These are phyloP conservation scores for Nothura maculosa DNA, from an alignment of 2,797 vertebrate genomes.

Conservation along the genomic window DNA sequence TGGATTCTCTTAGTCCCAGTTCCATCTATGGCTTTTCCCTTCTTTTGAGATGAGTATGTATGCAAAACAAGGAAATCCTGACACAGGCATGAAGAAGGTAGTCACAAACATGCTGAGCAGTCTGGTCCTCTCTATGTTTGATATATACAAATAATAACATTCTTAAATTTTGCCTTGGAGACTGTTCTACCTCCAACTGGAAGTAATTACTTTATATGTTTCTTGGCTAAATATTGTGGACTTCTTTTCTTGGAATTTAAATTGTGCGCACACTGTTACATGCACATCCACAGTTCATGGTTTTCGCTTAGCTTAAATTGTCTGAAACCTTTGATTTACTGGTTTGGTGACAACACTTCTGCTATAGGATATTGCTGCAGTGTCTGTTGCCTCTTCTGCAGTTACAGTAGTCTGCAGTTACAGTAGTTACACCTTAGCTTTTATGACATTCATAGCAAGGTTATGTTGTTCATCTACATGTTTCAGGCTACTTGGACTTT, in stretches of 20 bases:
- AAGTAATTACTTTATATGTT: not conserved
- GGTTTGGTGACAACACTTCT: not conserved
- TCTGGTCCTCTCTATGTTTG: not conserved
- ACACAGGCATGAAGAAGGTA: not conserved
- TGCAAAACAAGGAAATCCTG: not conserved
- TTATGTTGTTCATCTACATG: not conserved
- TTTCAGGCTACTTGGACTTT: not conserved
- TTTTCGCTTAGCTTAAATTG: not conserved
- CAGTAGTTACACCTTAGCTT: not conserved
- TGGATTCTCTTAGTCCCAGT: not conserved
- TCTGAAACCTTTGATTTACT: not conserved
- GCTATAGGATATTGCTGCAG: not conserved
- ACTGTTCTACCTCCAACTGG: not conserved
- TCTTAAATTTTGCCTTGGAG: not conserved
- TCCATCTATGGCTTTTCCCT: not conserved
- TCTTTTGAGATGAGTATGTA: not conserved
- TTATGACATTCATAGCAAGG: not conserved
- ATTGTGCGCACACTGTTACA: not conserved
- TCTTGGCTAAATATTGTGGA: accelerated
- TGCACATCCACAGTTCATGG: not conserved
- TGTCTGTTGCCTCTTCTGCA: not conserved
- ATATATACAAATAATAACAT: not conserved
- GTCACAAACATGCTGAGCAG: not conserved
- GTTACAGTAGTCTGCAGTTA: not conserved
- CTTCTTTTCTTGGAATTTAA: not conserved